These are phyloP conservation scores for Trachemys scripta DNA, from an alignment of 2,113 vertebrate species.

Conservation along the genomic window DNA sequence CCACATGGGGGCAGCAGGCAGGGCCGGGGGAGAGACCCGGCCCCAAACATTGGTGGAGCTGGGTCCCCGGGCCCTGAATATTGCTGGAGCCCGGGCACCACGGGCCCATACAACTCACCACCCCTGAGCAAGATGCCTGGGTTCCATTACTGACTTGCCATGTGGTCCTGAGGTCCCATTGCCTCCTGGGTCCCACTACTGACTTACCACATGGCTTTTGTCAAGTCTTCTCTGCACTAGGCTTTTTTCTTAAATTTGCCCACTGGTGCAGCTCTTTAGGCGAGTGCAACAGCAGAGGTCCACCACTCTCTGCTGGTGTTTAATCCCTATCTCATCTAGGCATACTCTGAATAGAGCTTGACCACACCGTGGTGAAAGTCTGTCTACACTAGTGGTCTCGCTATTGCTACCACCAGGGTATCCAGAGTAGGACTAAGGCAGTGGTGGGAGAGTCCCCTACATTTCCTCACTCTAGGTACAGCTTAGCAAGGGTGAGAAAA, in stretches of 20 bases:
- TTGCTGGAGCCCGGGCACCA: too few species aligned
- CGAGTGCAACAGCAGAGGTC: too few species aligned
- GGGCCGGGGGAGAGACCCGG: too few species aligned
- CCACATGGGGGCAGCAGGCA: too few species aligned
- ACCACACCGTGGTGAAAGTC: neutral
- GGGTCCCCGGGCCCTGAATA: too few species aligned
- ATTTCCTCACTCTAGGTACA: neutral
- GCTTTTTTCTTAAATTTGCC: neutral
- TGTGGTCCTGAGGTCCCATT: neutral
- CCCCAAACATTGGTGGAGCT: too few species aligned
- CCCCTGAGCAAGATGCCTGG: rapidly evolving
- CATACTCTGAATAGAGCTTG: neutral
- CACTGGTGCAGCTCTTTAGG: too few species aligned
- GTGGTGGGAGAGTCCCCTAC: rapidly evolving
- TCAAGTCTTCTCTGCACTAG: neutral
- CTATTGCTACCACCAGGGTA: rapidly evolving
- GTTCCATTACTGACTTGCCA: neutral
- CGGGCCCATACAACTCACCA: too few species aligned
- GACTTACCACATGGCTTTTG: too few species aligned
- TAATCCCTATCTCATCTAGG: too few species aligned
- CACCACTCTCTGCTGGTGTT: too few species aligned
- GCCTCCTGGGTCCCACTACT: rapidly evolving
- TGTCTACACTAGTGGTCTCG: rapidly evolving
- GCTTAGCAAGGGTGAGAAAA: rapidly evolving
- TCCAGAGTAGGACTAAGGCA: neutral